Percentiles rank a stretch among this genome's conserved stretches.
phyloP scores from a whole-genome alignment of 2,888 invertebrate genomes.

The Orgyia antiqua region DNA sequence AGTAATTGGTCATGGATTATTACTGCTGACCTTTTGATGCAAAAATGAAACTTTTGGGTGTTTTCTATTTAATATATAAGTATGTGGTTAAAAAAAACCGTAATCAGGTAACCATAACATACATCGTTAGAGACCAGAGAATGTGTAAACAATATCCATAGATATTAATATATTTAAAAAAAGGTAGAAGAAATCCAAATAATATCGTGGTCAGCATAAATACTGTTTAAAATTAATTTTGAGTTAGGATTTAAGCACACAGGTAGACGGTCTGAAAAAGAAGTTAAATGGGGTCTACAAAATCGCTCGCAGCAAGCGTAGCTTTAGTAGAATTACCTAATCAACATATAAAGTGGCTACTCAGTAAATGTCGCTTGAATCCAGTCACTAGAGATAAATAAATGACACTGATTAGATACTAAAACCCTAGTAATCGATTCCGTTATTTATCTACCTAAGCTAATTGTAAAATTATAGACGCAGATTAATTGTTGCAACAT shows the following conservation, averaged over 20 bases:
- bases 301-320: conserved; percentile 40
- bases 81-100: too few species aligned
- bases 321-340: conserved; percentile 57
- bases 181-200: too few species aligned
- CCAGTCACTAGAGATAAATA: conserved; percentile 50
- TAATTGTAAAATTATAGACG: conserved; percentile 28
- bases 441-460: conserved; percentile 29
- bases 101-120: too few species aligned
- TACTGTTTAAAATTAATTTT: not conserved
- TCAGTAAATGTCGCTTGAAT: conserved; percentile 49
- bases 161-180: too few species aligned
- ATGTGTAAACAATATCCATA: too few species aligned
- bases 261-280: conserved; percentile 19
- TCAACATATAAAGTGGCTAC: conserved; percentile 63
- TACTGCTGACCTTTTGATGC: too few species aligned
- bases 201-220: not conserved
- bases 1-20: too few species aligned
- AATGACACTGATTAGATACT: conserved; percentile 49
- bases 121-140: too few species aligned
- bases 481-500: too few species aligned
- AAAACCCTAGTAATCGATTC: conserved; percentile 37
- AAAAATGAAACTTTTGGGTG: too few species aligned
- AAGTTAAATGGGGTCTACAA: conserved; percentile 35
- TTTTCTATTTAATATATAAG: too few species aligned
- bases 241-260: conserved; percentile 6